Conservation (phyloP, 2,113 vertebrate genomes). For the Pituophis catenifer region DNA sequence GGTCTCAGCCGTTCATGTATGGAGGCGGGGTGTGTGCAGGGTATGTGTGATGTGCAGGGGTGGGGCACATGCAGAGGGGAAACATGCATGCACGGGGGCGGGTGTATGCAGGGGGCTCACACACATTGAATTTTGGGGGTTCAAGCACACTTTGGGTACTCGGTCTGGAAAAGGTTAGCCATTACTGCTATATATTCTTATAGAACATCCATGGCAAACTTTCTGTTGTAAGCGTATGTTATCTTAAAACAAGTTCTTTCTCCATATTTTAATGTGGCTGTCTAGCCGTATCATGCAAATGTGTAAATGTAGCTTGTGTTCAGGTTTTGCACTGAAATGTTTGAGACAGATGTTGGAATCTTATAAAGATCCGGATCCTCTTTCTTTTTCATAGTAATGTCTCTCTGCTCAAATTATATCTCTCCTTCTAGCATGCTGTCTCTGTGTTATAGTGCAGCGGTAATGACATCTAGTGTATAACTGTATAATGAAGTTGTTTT, state of each 20-base stretch:
- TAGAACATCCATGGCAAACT: conserved; percentile 48
- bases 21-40: too few species aligned
- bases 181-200: background rate
- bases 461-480: conserved; percentile 38
- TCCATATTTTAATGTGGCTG: conserved; percentile 63
- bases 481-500: conserved; percentile 32
- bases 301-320: conserved; percentile 67
- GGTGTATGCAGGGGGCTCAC: too few species aligned
- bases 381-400: conserved; percentile 46
- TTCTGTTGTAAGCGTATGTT: conserved; percentile 53
- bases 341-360: conserved; percentile 70
- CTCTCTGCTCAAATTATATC: conserved; percentile 66
- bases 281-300: conserved; percentile 63
- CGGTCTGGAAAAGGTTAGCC: too few species aligned
- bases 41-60: too few species aligned
- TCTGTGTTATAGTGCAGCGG: conserved; percentile 39
- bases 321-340: conserved; percentile 67
- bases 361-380: conserved; percentile 60
- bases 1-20: too few species aligned
- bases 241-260: conserved; percentile 60
- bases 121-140: too few species aligned
- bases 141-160: too few species aligned
- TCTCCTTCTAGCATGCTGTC: conserved; percentile 28
- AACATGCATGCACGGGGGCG: too few species aligned
- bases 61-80: too few species aligned